Base-by-base conservation (phyloP, 2,888 invertebrate genomes). In the Metopia argyrocephala region DNA sequence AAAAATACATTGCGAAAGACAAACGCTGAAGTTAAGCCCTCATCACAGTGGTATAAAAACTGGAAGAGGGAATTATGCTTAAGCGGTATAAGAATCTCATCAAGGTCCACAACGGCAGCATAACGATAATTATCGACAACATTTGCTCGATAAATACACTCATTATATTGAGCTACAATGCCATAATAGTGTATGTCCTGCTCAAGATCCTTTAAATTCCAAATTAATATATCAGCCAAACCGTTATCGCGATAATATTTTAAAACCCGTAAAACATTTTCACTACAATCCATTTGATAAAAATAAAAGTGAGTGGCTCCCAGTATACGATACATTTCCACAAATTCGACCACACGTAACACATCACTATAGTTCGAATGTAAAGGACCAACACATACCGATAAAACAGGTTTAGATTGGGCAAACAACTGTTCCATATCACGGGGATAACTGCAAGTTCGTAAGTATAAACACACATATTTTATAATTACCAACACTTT, bases 101-200 rank as follows among this genome's bases (percentile, higher is more conserved):
- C 97, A 79, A 97, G 92, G 88, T 97, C 97, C 66, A 97, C 94
- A 65, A 97, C 93, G 3, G 96, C 93, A 18, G 96, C 92, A 91
- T 96, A 96, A 74, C 95, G 94, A 85, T 94, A 95, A 57, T 91
- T 91, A 76, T 91, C 89, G 75, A 91, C 88, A 78, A 95, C 94
- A 94, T 97, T 96, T 68, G 96, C 95, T 83, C 97, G 93, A 91
- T 97, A 97, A 18, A 97, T 92, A 90, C 97, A 97, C 91, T 97
- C 97, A 90, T 97, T 97, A 86, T 97, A 93, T 48, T 97, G 96
- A 0, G 96, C 97, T 88, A 97, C 96, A 81, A 96, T 93, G 0
- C 96, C 97, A 86, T 96, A 96, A 2, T 90, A 89, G 65, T 91
- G 88, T 0, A 92, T 84, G 23, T 91, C 91, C 25, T 87, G 84